These are phyloP conservation scores for Hydrophis major DNA, from an alignment of 2,797 vertebrate species.

Conservation along the genomic window DNA sequence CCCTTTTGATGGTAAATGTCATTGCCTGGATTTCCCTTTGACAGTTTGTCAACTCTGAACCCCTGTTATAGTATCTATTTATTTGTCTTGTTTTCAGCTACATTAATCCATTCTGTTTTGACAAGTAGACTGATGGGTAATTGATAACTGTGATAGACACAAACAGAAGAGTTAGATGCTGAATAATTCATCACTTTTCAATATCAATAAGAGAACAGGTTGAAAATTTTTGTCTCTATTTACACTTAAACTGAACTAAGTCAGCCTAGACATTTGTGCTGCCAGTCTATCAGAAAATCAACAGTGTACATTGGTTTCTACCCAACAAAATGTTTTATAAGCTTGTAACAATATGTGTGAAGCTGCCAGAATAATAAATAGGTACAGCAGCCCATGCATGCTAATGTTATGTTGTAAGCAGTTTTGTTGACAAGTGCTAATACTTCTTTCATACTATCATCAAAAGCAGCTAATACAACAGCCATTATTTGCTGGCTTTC, in stretches of 20 bases:
- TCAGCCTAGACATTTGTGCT: conserved; percentile 82
- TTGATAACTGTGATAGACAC: conserved; percentile 88
- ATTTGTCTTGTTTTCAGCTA: conserved; percentile 85
- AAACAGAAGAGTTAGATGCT: conserved; percentile 81
- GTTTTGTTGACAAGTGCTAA: conserved; percentile 99
- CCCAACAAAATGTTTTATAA: conserved; percentile 94
- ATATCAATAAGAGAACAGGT: conserved; percentile 83
- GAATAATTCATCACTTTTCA: conserved; percentile 84
- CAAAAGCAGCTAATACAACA: conserved; percentile 99
- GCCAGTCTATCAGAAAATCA: conserved; percentile 95
- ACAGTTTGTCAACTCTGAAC: conserved; percentile 81
- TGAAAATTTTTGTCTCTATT: conserved; percentile 86
- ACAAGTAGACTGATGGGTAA: conserved; percentile 84
- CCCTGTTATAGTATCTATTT: conserved; percentile 81
- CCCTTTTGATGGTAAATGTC: conserved; percentile 92
- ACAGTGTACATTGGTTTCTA: conserved; percentile 87
- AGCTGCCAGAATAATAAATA: conserved; percentile 99
- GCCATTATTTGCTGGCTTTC: conserved; percentile 96
- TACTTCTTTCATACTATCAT: conserved; percentile 99
- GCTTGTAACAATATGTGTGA: conserved; percentile 94
- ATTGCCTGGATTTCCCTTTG: conserved; percentile 86
- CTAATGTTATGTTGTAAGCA: conserved; percentile 99
- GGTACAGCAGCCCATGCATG: conserved; percentile 97
- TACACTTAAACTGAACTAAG: conserved; percentile 86
- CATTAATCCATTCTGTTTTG: conserved; percentile 84